A percentile compares a stretch with the other conserved stretches of the same genome.
Evolutionary conservation across 1,140 invertebrate species (phyloP).

Genomic region (Venustaconcha ellipsiformis): DNA sequence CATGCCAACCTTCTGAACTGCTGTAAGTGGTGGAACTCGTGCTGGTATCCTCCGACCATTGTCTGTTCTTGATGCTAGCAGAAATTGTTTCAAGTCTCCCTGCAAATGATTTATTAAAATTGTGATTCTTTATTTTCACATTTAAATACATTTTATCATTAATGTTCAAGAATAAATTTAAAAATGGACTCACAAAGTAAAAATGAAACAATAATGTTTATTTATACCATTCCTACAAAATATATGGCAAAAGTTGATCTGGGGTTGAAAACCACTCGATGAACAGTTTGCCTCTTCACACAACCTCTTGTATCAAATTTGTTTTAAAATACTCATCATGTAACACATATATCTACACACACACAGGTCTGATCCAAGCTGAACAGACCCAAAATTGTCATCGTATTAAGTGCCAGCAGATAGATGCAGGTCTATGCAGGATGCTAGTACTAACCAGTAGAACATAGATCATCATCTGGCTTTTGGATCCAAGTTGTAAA

Average conservation of each 20-base stretch:
- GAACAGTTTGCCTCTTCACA: too few relatives aligned
- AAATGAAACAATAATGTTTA: neutral
- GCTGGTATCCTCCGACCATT: slow-evolving; percentile 49
- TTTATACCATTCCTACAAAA: neutral
- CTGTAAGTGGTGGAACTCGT: slow-evolving; percentile 73
- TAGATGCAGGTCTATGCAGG: too few relatives aligned
- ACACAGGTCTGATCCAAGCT: too few relatives aligned
- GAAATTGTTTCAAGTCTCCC: slow-evolving; percentile 94
- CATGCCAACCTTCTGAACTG: slow-evolving; percentile 78
- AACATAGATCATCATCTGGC: too few relatives aligned
- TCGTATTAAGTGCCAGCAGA: too few relatives aligned
- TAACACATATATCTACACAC: too few relatives aligned
- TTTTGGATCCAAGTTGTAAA: too few relatives aligned
- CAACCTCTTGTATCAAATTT: too few relatives aligned
- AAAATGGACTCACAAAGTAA: neutral
- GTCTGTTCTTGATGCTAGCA: slow-evolving; percentile 84
- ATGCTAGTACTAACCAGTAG: too few relatives aligned
- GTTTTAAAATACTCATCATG: too few relatives aligned
- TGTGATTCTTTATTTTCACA: neutral
- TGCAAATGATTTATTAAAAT: slow-evolving; percentile 62
- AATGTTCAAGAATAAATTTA: neutral
- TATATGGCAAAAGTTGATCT: neutral
- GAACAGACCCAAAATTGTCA: too few relatives aligned
- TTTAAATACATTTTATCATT: neutral
- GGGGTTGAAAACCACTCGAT: neutral